Evolutionary conservation across 2,888 invertebrate species (phyloP), one percentile per base, ranked within the genome.

Genomic region (Siphlonurus alternatus): DNA sequence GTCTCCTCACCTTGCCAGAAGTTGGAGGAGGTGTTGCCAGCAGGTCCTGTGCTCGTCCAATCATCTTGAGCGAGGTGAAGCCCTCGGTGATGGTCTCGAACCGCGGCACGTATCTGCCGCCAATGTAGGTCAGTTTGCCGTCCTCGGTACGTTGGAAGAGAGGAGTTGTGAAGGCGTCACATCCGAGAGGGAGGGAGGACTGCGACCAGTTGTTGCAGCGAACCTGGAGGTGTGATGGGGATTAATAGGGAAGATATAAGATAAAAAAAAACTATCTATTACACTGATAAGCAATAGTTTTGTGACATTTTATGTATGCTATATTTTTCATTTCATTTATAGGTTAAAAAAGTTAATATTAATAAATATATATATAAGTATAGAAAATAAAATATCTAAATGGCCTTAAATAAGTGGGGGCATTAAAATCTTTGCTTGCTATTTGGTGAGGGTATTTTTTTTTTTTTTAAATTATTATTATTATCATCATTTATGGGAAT

Each of bases 91-190:
- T 72, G 0, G 80, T 79, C 69, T 87, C 84, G 74, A 88, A 88
- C 68, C 81, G 81, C 0, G 89, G 89, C 60, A 86, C 80, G 76
- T 87, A 86, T 70, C 83, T 79, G 62, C 85, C 85, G 67, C 87
- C 89, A 59, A 88, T 83, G 71, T 91, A 91, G 19, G 88, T 83
- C 53, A 91, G 75, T 53, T 83, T 83, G 0, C 87, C 88, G 68
- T 88, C 86, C 66, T 87, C 86, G 61, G 85, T 84, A 70, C 85
- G 83, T 73, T 86, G 86, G 71, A 91, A 90, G n/a, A 91, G 76
- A 0, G 89, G 88, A 53, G 88, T 81, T 0, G 89, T 89, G 71
- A 88, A 89, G 0, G 86, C 87, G 74, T 89, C 88, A 66, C 84
- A 83, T 5, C 87, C 86, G 38, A 81, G 79, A 0, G 87, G 85